A percentile compares a stretch with the other conserved stretches of the same genome.
Evolutionary conservation across 2,113 vertebrate species (phyloP).

Genomic region (Prochilodus magdalenae): DNA sequence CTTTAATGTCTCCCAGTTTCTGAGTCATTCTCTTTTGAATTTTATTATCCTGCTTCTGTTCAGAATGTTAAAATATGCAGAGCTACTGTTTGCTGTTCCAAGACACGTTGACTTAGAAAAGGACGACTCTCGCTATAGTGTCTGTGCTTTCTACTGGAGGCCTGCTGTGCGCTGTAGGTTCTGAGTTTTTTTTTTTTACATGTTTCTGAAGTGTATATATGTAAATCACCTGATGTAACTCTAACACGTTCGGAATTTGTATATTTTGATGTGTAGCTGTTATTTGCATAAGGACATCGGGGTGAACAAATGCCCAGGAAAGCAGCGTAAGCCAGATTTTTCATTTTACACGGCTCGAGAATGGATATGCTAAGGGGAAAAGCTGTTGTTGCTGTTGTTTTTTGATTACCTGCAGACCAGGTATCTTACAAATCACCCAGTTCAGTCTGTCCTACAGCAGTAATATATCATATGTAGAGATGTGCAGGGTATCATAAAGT

Average conservation of each 20-base stretch:
- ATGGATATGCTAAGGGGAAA: neutral
- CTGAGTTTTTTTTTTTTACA: slow-evolving; percentile 8
- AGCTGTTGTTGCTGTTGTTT: neutral
- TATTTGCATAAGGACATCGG: slow-evolving; percentile 16
- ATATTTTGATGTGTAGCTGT: neutral
- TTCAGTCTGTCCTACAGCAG: neutral
- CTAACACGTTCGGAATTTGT: slow-evolving; percentile 8
- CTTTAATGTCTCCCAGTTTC: slow-evolving; percentile 46
- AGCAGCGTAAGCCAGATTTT: slow-evolving; percentile 29
- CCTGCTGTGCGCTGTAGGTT: slow-evolving; percentile 20
- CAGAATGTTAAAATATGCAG: slow-evolving; percentile 55
- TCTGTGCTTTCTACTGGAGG: neutral
- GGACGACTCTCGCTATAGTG: slow-evolving; percentile 5
- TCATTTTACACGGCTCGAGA: neutral
- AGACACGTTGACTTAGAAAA: neutral
- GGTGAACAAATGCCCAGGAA: neutral
- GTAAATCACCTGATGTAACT: slow-evolving; percentile 21
- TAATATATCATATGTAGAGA: neutral
- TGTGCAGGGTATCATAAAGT: neutral
- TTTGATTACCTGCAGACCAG: neutral
- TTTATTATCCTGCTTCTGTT: slow-evolving; percentile 45
- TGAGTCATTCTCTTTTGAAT: slow-evolving; percentile 45
- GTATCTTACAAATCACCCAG: neutral
- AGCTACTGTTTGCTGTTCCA: slow-evolving; percentile 30
- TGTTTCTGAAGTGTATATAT: slow-evolving; percentile 15